Base-by-base conservation (phyloP, 2,888 invertebrate species). In the Timema podura region DNA sequence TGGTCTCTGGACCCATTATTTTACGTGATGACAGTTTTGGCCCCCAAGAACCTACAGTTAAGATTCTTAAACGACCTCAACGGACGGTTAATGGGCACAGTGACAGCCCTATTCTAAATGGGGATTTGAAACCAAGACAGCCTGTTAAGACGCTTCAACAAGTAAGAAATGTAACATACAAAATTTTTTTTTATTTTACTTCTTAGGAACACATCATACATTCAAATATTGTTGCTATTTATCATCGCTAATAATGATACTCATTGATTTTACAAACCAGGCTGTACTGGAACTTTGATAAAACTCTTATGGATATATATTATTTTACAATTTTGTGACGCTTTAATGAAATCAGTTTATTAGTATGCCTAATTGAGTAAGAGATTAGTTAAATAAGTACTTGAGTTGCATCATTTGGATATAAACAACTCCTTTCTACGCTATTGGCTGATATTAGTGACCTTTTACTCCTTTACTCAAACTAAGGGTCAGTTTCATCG, bases 131-230 rank as follows among this genome's bases (percentile, higher is more conserved):
- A 76, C 87, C 87, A 65, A 76, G 77, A 76, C 89, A 91, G 76
- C 93, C 92, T 57, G 91, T 93, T 71, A 93, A 93, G 82, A 91
- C 93, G 64, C 82, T 93, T 64, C 90, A 92, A 82, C 93, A 83
- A 78, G 82, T 82, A 75, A 71, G 61, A 59, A 64, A 61, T 71
- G 69, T 54, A 15, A 51, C 13, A 57, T 64, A 15, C 9, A 64
- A 9, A 9, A 11, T 11, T 44, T 69, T 30, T 51, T 64, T 66
- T 15, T 68, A 44, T 64, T 69, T 45, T 68, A 68, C n/a, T n/a
- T n/a, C 30, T 30, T 30, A 30, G 30, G 30, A 30, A 1, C 30
- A 30, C 30, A 30, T 30, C 30, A 30, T 30, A 30, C 30, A 30
- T 30, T 30, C 30, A 30, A 30, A 30, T n/a, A n/a, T n/a, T n/a